Conservation (phyloP, 2,888 invertebrate species). For the Lasioglossum pauxillum region DNA sequence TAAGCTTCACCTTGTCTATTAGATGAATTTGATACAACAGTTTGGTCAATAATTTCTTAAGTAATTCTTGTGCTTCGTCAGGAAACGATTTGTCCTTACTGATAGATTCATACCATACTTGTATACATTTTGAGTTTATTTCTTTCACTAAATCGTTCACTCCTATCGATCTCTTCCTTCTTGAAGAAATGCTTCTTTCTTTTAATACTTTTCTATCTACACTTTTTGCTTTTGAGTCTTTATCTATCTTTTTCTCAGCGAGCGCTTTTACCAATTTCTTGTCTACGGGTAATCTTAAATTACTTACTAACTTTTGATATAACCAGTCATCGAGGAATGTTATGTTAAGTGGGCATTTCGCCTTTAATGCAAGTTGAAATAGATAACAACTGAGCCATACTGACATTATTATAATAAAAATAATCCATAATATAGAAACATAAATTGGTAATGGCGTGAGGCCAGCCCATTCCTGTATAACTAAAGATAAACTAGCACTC, state of each 20-base stretch:
- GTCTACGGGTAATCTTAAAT: conserved; percentile 27
- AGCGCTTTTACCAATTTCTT: conserved; percentile 17
- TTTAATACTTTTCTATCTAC: conserved; percentile 28
- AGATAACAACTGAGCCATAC: conserved; percentile 79
- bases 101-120: conserved; percentile 85
- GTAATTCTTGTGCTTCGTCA: conserved; percentile 82
- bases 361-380: conserved; percentile 76
- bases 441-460: conserved; percentile 75
- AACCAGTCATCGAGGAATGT: conserved; percentile 74
- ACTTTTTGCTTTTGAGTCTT: conserved; percentile 11
- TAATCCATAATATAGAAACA: conserved; percentile 77
- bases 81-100: conserved; percentile 85
- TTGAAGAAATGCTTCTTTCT: conserved; percentile 12
- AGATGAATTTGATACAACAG: conserved; percentile 81
- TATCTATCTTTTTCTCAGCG: conserved; percentile 21
- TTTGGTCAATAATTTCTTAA: conserved; percentile 83
- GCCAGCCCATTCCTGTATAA: conserved; percentile 75
- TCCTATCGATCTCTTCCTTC: conserved; percentile 12
- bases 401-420: conserved; percentile 75
- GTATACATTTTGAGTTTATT: conserved; percentile 85
- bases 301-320: conserved; percentile 56
- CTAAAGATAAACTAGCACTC: conserved; percentile 71
- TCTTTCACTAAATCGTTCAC: conserved; percentile 80
- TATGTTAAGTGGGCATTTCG: conserved; percentile 73
- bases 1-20: conserved; percentile 83